Conservation (phyloP, 2,113 vertebrate genomes). For the Hepsetus odoe region DNA sequence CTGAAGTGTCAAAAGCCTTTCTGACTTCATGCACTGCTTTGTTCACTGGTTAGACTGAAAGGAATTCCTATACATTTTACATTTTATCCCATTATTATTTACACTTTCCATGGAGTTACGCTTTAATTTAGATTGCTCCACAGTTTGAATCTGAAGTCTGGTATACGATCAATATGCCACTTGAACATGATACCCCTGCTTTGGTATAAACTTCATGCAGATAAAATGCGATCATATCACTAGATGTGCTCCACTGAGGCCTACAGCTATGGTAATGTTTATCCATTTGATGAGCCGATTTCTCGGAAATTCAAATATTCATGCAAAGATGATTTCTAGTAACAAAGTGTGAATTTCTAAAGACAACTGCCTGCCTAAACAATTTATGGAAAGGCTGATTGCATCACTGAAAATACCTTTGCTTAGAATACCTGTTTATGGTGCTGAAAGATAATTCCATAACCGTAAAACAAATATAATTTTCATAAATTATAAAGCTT, state of each 20-base stretch:
- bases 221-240: not conserved
- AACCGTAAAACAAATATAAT: no score
- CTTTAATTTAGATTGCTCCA: constrained; percentile 3
- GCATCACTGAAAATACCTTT: not conserved
- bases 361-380: constrained; percentile 15
- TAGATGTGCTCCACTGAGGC: not conserved
- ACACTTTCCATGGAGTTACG: not conserved
- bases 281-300: not conserved
- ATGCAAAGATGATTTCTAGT: not conserved
- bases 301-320: not conserved
- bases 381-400: constrained; percentile 15
- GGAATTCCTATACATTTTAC: not conserved
- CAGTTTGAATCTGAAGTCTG: not conserved
- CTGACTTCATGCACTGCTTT: not conserved
- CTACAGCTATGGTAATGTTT: not conserved
- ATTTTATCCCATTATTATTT: not conserved
- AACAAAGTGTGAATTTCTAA: constrained; percentile 13
- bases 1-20: not conserved
- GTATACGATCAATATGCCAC: not conserved
- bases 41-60: not conserved
- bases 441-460: not conserved
- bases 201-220: not conserved
- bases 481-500: no score
- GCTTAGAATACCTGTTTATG: not conserved
- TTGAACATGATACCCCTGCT: not conserved